A percentile compares a stretch with the other conserved stretches of the same genome.
Conservation (phyloP, 2,113 vertebrate genomes). For the Rattus rattus region DNA sequence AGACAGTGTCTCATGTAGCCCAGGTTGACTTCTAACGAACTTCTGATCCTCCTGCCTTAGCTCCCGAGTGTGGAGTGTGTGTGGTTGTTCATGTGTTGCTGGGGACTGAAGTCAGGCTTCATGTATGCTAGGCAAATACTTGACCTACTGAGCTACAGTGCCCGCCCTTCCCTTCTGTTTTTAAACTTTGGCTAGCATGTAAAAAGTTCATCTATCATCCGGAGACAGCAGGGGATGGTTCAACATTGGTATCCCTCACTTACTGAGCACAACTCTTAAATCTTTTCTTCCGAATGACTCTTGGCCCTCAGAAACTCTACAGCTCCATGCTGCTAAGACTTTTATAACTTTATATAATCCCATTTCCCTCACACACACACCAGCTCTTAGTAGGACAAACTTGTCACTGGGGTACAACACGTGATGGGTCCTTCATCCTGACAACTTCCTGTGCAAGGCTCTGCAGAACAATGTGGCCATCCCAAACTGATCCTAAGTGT, state of each 20-base stretch:
- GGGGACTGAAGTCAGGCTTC: neutral
- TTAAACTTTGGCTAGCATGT: neutral
- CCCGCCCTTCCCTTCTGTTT: neutral
- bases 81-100: neutral
- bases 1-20: neutral
- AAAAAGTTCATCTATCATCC: neutral
- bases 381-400: neutral
- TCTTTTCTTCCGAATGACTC: slow-evolving; percentile 38
- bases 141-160: neutral
- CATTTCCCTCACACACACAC: neutral
- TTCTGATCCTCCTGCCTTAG: neutral
- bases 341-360: neutral
- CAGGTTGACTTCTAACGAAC: neutral
- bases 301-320: slow-evolving; percentile 26
- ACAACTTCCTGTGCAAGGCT: neutral
- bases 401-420: neutral
- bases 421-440: neutral
- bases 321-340: slow-evolving; percentile 15
- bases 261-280: neutral
- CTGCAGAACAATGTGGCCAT: neutral
- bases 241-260: neutral
- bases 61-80: neutral
- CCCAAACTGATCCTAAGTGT: neutral
- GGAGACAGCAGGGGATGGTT: neutral
- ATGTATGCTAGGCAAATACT: neutral